phyloP scores from a whole-genome alignment of 37 sponge, comb jelly and placozoan genomes.

The Amphimedon queenslandica region DNA sequence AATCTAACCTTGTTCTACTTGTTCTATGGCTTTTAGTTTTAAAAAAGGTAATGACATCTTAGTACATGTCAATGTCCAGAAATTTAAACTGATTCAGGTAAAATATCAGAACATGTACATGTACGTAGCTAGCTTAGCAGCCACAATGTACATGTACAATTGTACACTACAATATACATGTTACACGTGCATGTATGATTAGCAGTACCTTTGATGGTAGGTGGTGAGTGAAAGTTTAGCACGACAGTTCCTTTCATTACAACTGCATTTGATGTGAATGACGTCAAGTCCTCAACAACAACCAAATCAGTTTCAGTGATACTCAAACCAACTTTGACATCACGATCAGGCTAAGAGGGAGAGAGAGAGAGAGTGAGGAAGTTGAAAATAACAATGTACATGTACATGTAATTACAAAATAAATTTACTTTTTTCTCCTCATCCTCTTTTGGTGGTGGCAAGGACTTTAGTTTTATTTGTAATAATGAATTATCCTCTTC shows the following conservation, averaged over 20 bases:
- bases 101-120: not conserved
- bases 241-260: conserved; percentile 66
- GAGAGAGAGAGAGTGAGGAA: too few species aligned
- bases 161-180: too few species aligned
- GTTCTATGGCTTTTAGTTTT: too few species aligned
- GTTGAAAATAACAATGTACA: not conserved
- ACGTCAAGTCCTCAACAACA: conserved; percentile 75
- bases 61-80: too few species aligned
- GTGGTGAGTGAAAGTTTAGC: conserved; percentile 13
- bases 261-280: conserved; percentile 69
- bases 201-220: not conserved
- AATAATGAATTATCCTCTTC: not conserved
- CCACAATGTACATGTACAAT: not conserved
- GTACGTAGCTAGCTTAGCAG: conserved; percentile 6
- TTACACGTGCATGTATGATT: not conserved
- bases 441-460: not conserved
- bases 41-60: too few species aligned
- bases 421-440: not conserved
- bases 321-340: conserved; percentile 61
- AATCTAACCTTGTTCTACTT: too few species aligned
- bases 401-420: not conserved
- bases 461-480: not conserved
- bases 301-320: conserved; percentile 93
- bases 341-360: conserved; percentile 39
- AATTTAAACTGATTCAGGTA: too few species aligned